A percentile compares a stretch with the other conserved stretches of the same genome.
phyloP scores from a whole-genome alignment of 2,113 vertebrate genomes.

The Agelaius phoeniceus region DNA sequence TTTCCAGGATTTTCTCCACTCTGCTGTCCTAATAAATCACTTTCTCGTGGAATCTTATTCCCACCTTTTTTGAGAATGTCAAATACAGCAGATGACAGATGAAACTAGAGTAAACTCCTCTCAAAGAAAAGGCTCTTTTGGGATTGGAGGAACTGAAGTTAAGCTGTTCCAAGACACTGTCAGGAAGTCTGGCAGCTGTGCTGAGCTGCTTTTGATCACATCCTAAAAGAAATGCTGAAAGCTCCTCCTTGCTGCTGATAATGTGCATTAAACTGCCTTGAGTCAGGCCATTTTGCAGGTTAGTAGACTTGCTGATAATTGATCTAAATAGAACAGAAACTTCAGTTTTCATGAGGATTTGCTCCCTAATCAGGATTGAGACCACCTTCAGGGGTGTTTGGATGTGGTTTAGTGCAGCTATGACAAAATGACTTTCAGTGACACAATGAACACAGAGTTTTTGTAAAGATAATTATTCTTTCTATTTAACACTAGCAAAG shows the following conservation, averaged over 20 bases:
- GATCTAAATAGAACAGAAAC: neutral
- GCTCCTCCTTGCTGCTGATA: neutral
- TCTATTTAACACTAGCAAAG: neutral
- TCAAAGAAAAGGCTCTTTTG: neutral
- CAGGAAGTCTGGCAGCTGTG: neutral
- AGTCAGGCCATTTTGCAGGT: neutral
- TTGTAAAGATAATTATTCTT: neutral
- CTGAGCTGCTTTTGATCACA: neutral
- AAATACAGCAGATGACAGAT: neutral
- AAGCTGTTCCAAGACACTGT: neutral
- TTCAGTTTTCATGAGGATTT: neutral
- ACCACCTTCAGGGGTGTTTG: neutral
- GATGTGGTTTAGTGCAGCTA: neutral
- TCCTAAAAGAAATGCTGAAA: neutral
- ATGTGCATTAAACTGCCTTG: neutral
- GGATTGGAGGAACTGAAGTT: neutral
- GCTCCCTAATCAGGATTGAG: neutral
- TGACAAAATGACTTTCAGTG: neutral
- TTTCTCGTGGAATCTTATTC: neutral
- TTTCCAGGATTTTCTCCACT: neutral
- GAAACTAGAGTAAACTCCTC: neutral
- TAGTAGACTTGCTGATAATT: neutral
- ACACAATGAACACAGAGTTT: neutral
- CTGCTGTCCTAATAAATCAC: neutral
- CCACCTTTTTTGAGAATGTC: neutral